These are phyloP conservation scores for Orthonyx spaldingii DNA, from an alignment of 2,113 vertebrate species.

Conservation along the genomic window DNA sequence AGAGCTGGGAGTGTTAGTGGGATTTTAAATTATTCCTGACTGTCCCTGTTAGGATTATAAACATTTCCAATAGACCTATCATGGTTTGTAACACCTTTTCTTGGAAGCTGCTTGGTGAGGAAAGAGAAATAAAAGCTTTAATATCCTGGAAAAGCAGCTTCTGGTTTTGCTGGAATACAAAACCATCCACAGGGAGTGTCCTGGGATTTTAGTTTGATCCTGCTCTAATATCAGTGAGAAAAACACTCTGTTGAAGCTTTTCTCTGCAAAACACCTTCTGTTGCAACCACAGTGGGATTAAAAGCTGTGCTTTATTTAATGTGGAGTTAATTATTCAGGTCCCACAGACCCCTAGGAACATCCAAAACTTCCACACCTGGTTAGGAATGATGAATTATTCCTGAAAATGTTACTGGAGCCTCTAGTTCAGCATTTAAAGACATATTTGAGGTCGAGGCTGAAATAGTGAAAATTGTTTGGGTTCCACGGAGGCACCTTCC, in stretches of 20 bases:
- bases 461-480: background rate
- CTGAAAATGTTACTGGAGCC: background rate
- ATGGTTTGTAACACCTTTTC: background rate
- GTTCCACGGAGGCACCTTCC: background rate
- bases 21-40: background rate
- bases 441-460: rapidly evolving
- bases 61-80: background rate
- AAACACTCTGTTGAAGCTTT: background rate
- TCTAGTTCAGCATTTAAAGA: background rate
- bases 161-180: background rate
- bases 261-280: rapidly evolving
- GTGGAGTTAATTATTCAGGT: background rate
- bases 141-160: background rate
- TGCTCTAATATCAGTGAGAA: background rate
- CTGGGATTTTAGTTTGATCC: background rate
- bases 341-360: rapidly evolving
- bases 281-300: rapidly evolving
- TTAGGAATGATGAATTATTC: background rate
- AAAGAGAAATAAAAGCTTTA: background rate
- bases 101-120: background rate
- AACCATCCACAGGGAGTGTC: background rate
- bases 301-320: background rate
- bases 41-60: background rate
- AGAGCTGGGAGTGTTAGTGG: background rate
- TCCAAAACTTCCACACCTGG: background rate